Conservation (phyloP, 2,888 invertebrate genomes). For the Pachymerium ferrugineum region DNA sequence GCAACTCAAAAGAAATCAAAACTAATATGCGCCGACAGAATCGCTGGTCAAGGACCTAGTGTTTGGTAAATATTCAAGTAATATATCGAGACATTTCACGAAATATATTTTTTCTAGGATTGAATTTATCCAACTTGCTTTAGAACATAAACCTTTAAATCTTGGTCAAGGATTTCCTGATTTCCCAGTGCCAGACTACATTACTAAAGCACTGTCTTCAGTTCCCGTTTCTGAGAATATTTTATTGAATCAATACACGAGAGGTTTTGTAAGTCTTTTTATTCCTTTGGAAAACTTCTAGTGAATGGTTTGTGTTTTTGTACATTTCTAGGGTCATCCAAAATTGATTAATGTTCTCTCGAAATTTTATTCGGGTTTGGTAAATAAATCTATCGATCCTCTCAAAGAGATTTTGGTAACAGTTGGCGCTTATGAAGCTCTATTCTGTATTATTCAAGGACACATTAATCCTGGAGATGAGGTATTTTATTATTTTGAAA, state of each 20-base stretch:
- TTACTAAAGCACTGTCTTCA: slow-evolving; percentile 67
- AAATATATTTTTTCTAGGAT: slow-evolving; percentile 61
- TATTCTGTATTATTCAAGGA: slow-evolving; percentile 79
- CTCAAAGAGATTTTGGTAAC: slow-evolving; percentile 81
- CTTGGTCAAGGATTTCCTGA: slow-evolving; percentile 95
- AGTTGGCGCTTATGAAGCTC: slow-evolving; percentile 88
- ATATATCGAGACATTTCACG: not conserved
- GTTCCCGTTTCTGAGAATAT: slow-evolving; percentile 62
- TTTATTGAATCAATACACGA: slow-evolving; percentile 82
- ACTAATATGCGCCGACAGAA: not conserved
- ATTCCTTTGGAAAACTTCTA: not conserved
- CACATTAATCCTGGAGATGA: slow-evolving; percentile 71
- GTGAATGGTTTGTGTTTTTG: not conserved
- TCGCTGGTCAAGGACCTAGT: not conserved
- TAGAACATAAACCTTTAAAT: slow-evolving; percentile 81
- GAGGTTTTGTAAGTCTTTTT: slow-evolving; percentile 86
- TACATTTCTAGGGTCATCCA: slow-evolving; percentile 73
- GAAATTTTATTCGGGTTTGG: slow-evolving; percentile 74
- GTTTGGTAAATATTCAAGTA: not conserved
- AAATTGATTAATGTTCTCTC: slow-evolving; percentile 76
- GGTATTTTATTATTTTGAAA: slow-evolving; percentile 42
- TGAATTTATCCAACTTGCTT: slow-evolving; percentile 77
- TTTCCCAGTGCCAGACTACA: slow-evolving; percentile 76
- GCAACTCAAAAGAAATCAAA: not conserved
- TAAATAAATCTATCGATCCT: slow-evolving; percentile 72